Base-by-base conservation (phyloP, 2,797 vertebrate species). In the Sebastes kiyomatsui region DNA sequence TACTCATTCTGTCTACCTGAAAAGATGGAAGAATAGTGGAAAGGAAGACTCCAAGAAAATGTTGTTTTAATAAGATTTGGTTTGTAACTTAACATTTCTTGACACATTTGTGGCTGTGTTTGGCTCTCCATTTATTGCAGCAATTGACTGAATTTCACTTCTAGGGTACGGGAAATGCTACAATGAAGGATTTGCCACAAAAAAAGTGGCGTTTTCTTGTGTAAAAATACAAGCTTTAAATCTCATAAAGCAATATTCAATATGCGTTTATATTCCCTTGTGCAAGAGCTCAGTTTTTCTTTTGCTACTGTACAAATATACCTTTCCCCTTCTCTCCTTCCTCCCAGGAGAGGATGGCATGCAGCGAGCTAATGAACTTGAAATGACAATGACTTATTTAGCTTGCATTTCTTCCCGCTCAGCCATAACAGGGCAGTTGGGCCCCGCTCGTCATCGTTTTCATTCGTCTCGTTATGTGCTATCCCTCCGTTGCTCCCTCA, bases 381-480 rank as follows among this genome's bases (percentile, higher is more conserved):
- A 90, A 89, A 91, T 88, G 85, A 92, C 81, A 92, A 76, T 91
- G 85, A 91, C 90, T 88, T 92, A 91, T 92, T 90, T 83, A 87
- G 79, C 83, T 84, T 52, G 78, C 52, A 14, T 67, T 84, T 81
- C 73, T 77, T 49, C 80, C 71, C 59, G n/a, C 88, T 92, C 78
- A 79, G 80, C 70, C 62, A 33, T 81, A 86, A 83, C 77, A 62
- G 84, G 68, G 80, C 83, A 74, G 68, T 75, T 13, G 35, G 68
- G 77, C 49, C 73, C 73, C 33, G 67, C 85, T 84, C 76, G 59
- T 85, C 81, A 77, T 80, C 28, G 8, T 82, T 87, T 49, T 90
- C 67, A 64, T 75, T 88, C 20, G 67, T 80, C 81, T 87, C 65
- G 68, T 86, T 85, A 79, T 89, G 84, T 77, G 77, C 79, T n/a